Conservation (phyloP, 2,113 vertebrate species). For the Phaetusa simplex region DNA sequence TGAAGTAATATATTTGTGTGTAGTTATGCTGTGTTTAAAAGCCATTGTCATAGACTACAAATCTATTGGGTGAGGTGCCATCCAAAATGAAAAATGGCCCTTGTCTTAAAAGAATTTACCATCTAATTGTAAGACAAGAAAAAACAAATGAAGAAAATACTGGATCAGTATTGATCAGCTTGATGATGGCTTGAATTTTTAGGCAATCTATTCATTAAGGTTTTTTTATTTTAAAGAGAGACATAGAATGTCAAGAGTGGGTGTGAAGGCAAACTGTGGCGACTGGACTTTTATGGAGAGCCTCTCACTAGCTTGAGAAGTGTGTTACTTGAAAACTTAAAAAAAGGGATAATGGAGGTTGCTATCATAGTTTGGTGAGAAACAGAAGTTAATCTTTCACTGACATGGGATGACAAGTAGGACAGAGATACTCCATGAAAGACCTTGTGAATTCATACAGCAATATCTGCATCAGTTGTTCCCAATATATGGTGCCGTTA, state of each 20-base stretch:
- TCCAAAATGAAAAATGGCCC: not conserved
- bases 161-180: not conserved
- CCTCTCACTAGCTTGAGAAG: slow-evolving; percentile 14
- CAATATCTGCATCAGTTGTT: not conserved
- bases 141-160: not conserved
- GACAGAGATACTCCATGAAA: not conserved
- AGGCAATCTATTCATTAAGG: not conserved
- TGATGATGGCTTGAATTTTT: not conserved
- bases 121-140: not conserved
- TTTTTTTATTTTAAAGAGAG: not conserved
- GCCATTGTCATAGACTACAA: not conserved
- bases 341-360: slow-evolving; percentile 24
- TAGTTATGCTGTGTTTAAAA: not conserved
- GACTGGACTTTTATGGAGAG: slow-evolving; percentile 25
- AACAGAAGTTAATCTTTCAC: slow-evolving; percentile 7
- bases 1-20: not conserved
- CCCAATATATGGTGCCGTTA: not conserved
- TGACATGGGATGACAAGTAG: not conserved
- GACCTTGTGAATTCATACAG: not conserved
- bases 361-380: slow-evolving; percentile 16
- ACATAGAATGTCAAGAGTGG: slow-evolving; percentile 16
- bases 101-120: not conserved
- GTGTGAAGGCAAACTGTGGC: slow-evolving; percentile 42
- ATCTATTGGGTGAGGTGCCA: not conserved
- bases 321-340: slow-evolving; percentile 34